Evolutionary conservation across 1,140 invertebrate species (phyloP).

Genomic region (Marisa cornuarietis): DNA sequence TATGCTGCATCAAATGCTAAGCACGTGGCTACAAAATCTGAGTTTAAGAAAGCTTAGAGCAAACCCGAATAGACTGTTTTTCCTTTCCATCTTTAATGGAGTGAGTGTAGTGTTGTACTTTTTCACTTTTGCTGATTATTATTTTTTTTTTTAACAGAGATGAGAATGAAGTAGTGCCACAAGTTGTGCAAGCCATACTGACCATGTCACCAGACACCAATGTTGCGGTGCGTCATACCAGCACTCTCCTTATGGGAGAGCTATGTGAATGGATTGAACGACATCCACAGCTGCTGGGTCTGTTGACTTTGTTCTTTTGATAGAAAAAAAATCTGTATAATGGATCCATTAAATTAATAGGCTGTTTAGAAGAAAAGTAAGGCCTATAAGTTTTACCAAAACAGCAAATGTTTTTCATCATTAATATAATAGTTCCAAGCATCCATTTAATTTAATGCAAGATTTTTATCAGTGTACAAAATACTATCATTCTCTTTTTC

Average conservation of each 20-base stretch:
- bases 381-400: no score
- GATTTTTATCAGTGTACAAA: no score
- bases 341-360: not conserved
- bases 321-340: not conserved
- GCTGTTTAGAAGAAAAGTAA: no score
- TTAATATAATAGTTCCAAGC: no score
- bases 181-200: slow-evolving; percentile 90
- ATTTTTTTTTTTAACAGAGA: slow-evolving; percentile 72
- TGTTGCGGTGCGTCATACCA: slow-evolving; percentile 87
- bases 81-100: no score
- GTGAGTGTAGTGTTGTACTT: not conserved
- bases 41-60: no score
- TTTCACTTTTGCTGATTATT: not conserved
- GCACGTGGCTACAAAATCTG: no score
- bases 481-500: no score
- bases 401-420: no score
- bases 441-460: no score
- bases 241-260: slow-evolving; percentile 89
- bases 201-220: slow-evolving; percentile 86
- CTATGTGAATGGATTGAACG: slow-evolving; percentile 94
- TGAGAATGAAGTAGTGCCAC: slow-evolving; percentile 90
- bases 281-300: slow-evolving; percentile 81
- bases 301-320: slow-evolving; percentile 23
- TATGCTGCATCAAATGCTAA: no score
- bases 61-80: no score